A percentile compares a stretch with the other conserved stretches of the same genome.
phyloP scores from a whole-genome alignment of 1,140 invertebrate species.

The Contarinia nasturtii region DNA sequence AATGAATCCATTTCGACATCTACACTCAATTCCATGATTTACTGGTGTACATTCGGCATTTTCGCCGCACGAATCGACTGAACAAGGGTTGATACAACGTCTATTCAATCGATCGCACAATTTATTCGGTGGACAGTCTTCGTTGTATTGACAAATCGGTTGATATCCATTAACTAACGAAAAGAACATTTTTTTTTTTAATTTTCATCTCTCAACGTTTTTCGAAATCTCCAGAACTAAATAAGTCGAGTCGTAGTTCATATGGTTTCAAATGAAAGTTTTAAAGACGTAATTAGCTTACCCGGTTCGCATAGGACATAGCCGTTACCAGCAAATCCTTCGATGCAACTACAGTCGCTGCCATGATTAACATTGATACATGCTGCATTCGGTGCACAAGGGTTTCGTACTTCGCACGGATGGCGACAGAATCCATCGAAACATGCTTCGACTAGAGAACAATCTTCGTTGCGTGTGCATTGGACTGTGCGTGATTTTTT shows the following conservation, averaged over 20 bases:
- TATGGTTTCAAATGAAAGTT: no score
- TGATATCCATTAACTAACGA: slow-evolving; percentile 32
- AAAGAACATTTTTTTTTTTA: neutral
- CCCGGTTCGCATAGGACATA: slow-evolving; percentile 56
- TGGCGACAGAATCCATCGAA: slow-evolving; percentile 58
- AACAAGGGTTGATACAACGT: slow-evolving; percentile 66
- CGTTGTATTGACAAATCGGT: slow-evolving; percentile 71
- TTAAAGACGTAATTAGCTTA: no score
- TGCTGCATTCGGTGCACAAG: slow-evolving; percentile 63
- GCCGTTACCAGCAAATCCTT: slow-evolving; percentile 73
- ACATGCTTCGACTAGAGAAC: slow-evolving; percentile 60
- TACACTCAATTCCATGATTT: slow-evolving; percentile 59
- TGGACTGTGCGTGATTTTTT: slow-evolving; percentile 34
- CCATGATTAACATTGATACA: slow-evolving; percentile 78
- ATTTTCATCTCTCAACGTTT: neutral
- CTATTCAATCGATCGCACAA: slow-evolving; percentile 64
- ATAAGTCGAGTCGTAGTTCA: no score
- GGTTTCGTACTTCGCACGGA: slow-evolving; percentile 63
- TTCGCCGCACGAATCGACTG: slow-evolving; percentile 60
- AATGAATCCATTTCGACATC: slow-evolving; percentile 50
- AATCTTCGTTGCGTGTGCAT: slow-evolving; percentile 65
- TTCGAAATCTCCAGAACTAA: no score
- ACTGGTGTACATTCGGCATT: slow-evolving; percentile 62
- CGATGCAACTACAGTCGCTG: slow-evolving; percentile 63
- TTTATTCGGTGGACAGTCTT: slow-evolving; percentile 66